Evolutionary conservation across 2,888 invertebrate genomes (phyloP), one percentile per base, ranked within the genome.

Genomic region (Scelioninae gen. 1): DNA sequence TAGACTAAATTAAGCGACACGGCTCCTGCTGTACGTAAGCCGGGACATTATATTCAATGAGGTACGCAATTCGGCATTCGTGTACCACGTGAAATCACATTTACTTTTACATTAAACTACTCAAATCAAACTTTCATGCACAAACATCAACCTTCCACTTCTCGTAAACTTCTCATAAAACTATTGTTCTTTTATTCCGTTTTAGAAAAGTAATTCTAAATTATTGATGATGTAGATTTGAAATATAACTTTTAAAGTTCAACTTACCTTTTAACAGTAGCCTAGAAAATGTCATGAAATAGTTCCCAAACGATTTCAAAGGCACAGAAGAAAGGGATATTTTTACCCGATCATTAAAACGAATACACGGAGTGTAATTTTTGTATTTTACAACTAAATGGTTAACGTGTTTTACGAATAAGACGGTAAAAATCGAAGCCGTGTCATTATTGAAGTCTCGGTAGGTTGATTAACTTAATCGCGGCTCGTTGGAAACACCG

Each of bases 1-100:
- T 83, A 82, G 85, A 85, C 85, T 84, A 77, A 82, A 86, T 84
- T 83, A 85, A 84, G 82, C 80, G 82, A 72, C 82, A 75, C 75
- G 71, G 82, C 74, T 75, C 71, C 74, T 69, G 66, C 63, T 53
- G 60, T 76, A 68, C 66, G 51, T 47, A 78, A 66, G 49, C 60
- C 74, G 40, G 31, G 15, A 65, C 78, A 79, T 82, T 84, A 79
- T 80, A 76, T 82, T 63, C 60, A 53, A 60, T 75, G 69, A 45
- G 60, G 16, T 71, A 62, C 65, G 71, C 51, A 81, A 75, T 78
- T 69, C 62, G 47, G 53, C 60, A 49, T 47, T 74, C 56, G 74
- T 63, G 68, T 45, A 55, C 58, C 53, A 66, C 23, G 53, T 13
- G 15, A 75, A 76, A 76, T 77, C 76, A 45, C 76, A 43, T 62